Base-by-base conservation (phyloP, 2,888 invertebrate genomes). In the Stenichneumon culpator region DNA sequence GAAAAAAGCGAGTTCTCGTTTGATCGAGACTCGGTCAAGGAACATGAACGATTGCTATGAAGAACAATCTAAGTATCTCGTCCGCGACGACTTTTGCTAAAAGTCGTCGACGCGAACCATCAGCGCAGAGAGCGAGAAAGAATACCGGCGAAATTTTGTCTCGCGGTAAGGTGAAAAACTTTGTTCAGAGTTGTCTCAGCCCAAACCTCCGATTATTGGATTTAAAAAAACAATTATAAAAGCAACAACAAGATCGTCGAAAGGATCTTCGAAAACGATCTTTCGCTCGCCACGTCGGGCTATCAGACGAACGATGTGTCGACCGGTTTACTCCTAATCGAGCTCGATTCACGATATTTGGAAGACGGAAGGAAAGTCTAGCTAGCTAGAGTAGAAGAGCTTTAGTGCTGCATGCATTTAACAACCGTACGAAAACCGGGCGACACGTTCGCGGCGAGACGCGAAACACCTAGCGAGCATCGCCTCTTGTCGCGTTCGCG, bases 381-480 rank as follows among this genome's bases (percentile, higher is more conserved):
- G 79, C 63, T 79, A 83, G 83, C 86, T 87, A 86, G 87, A 82
- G 77, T 84, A 87, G 86, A 83, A 60, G 22, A 68, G 63, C 78
- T 73, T 50, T 80, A 86, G 86, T 84, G 86, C 82, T 84, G 84
- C 78, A 86, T 83, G 87, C 86, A 82, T 87, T 86, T 75, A 84
- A 81, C 84, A 84, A 79, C 70, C 60, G 69, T 80, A 72, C 36
- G 70, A 83, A 16, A 60, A 60, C 16, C 14, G 79, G 54, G 79
- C 67, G 68, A 68, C 9, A 25, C 36, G 52, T 47, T 25, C 67
- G 80, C 74, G 84, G 65, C 50, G 68, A 60, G 73, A n/a, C 60
- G 67, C 25, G 52, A 52, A 79, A 63, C 54, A 44, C 54, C 36
- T 11, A 5, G 54, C 16, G 7, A 52, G 54, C 22, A 63, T 52